Evolutionary conservation across 2,888 invertebrate genomes (phyloP), one percentile per base, ranked within the genome.

Genomic region (Eudemis profundana): DNA sequence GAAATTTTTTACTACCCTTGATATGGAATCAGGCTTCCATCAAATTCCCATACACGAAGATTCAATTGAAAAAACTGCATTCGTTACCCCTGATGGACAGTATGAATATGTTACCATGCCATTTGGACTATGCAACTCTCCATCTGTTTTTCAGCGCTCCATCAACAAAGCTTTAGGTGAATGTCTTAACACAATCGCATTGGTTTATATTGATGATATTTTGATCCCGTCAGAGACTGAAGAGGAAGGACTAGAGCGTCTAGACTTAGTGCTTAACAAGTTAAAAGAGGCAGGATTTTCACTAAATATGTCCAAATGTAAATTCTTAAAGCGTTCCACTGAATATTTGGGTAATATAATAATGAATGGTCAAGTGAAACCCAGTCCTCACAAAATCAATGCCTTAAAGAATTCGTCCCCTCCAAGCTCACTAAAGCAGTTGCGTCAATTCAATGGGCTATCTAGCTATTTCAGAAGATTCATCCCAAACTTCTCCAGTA

Each of bases 131-230:
- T 33, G 53, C n/a, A 70, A 70, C 23, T 66, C 67, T 0, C 61
- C 66, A 0, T 61, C 67, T 1, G 69, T 70, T 2, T 70, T 36
- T 51, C 71, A 71, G 27, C 21, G 68, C 5, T 36, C 63, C 0
- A 68, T 71, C 0, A 61, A 63, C 5, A 62, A 56, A 4, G 68
- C 68, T n/a, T 27, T 69, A 0, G 54, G 56, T 7, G 51, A 66
- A 4, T 49, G 46, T 4, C 54, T 29, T 12, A 44, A 67, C n/a
- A 49, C 51, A 14, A 29, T 44, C 2, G 68, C 63, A 1, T 8
- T 66, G 2, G 60, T 66, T 0, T 72, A 70, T 29, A 61, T 72
- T 8, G 70, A 72, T 17, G 72, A 70, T n/a, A 27, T 72, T 3
- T 17, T 69, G 1, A 54, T 68, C 17, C 14, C 29, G 0, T 54